phyloP scores from a whole-genome alignment of 2,888 invertebrate genomes.

The Tiliacea citrago region DNA sequence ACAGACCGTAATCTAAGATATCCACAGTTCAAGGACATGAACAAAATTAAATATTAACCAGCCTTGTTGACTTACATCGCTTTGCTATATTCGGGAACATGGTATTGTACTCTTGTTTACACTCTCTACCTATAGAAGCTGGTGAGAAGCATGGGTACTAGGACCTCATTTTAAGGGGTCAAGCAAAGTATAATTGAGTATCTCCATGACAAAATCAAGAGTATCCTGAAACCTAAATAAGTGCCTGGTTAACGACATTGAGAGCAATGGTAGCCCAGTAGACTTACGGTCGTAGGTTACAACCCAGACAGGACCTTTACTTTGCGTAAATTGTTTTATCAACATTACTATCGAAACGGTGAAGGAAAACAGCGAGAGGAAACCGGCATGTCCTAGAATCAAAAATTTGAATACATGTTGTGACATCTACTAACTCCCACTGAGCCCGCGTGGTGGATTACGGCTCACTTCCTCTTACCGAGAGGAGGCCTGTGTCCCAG shows the following conservation, averaged over 20 bases:
- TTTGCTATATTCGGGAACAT: neutral
- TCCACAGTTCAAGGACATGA: neutral
- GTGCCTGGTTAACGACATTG: neutral
- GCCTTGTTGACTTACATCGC: neutral
- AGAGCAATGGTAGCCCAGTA: too few relatives aligned
- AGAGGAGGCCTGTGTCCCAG: too few relatives aligned
- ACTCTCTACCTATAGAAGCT: neutral
- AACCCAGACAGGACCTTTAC: too few relatives aligned
- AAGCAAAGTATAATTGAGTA: neutral
- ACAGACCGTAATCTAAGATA: neutral
- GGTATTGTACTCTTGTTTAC: neutral
- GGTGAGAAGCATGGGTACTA: neutral
- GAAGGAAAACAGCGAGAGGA: too few relatives aligned
- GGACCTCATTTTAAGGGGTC: neutral
- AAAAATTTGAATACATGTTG: too few relatives aligned
- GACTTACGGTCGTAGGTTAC: too few relatives aligned
- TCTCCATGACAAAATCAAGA: neutral
- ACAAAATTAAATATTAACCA: neutral
- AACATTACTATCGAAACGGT: too few relatives aligned
- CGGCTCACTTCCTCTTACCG: too few relatives aligned
- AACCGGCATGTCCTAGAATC: too few relatives aligned
- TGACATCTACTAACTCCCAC: too few relatives aligned
- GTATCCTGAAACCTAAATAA: neutral
- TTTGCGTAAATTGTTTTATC: too few relatives aligned
- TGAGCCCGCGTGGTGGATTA: too few relatives aligned